Evolutionary conservation across 1,140 invertebrate genomes (phyloP), one percentile per base, ranked within the genome.

Genomic region (Akabosia matsudoensis): DNA sequence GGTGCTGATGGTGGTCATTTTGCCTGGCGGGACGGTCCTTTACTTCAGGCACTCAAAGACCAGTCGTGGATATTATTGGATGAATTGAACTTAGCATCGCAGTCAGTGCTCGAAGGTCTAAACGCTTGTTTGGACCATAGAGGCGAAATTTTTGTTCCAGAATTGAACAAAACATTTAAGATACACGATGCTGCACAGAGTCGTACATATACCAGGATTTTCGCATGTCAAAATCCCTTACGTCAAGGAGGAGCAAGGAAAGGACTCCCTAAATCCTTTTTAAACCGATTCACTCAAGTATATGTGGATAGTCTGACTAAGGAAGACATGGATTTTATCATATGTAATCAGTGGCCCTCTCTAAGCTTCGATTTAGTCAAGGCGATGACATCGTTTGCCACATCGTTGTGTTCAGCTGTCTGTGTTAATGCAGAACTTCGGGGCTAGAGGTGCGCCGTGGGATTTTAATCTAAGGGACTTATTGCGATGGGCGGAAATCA

Each of bases 71-170:
- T 99, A 81, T 87, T 99, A 18, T 86, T 99, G n/a, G 98, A 99
- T 85, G 98, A 99, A 87, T 87, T 99, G 73, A 99, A 99, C 88
- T 87, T 99, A 75, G 97, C 98, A 0, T 97, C 97, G 0, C 98
- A 99, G 85, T 95, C 97, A 0, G 97, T 99, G 3, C 86, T 99
- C 0, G 98, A 99, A 88, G 97, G 97, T 33, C 87, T 99, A 1
- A 99, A 99, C 85, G 97, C 97, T 1, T 98, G 97, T 84, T 88
- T 99, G 18, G 98, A 99, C 88, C 98, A 99, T 84, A 88, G 97
- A 82, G 95, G 94, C 1, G 96, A 98, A 86, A 90, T 99, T 18
- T 99, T 91, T 83, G 93, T 99, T 74, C 95, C 97, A 0, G 98
- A 99, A 87, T 86, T 99, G 0, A 92, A 92, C 51, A 91, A 90